Conservation (phyloP, 2,797 vertebrate species). For the Rhyacichthys aspro region DNA sequence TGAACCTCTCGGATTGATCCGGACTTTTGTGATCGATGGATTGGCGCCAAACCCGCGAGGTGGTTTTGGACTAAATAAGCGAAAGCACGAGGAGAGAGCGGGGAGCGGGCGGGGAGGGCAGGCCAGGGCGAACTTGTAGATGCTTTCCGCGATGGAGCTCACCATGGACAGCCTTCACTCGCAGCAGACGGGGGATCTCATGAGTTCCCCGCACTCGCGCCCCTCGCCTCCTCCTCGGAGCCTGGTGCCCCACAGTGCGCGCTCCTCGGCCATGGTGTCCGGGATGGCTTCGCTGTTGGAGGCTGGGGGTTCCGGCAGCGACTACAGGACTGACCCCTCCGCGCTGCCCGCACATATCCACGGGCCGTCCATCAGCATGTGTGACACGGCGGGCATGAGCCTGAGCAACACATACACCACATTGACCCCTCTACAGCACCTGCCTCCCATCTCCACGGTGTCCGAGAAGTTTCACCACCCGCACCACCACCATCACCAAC, state of each 20-base stretch:
- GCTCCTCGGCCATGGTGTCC: slow-evolving; percentile 89
- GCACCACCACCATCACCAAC: slow-evolving; percentile 85
- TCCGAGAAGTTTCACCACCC: slow-evolving; percentile 94
- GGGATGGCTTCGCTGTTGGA: slow-evolving; percentile 95
- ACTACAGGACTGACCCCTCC: slow-evolving; percentile 85
- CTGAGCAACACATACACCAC: slow-evolving; percentile 95
- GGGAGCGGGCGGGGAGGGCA: slow-evolving; percentile 69
- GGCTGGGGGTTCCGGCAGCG: slow-evolving; percentile 74
- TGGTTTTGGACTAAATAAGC: slow-evolving; percentile 71
- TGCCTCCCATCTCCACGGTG: slow-evolving; percentile 93
- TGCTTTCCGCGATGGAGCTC: slow-evolving; percentile 88
- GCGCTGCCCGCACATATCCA: slow-evolving; percentile 87
- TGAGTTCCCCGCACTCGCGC: slow-evolving; percentile 88
- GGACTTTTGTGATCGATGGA: slow-evolving; percentile 80
- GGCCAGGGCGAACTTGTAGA: slow-evolving; percentile 69
- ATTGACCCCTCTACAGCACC: slow-evolving; percentile 94
- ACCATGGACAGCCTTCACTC: slow-evolving; percentile 93
- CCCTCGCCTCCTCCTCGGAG: slow-evolving; percentile 86
- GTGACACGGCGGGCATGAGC: slow-evolving; percentile 90
- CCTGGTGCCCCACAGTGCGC: slow-evolving; percentile 83
- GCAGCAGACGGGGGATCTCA: slow-evolving; percentile 89
- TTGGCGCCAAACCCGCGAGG: slow-evolving; percentile 78
- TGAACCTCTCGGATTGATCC: slow-evolving; percentile 69
- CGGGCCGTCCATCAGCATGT: slow-evolving; percentile 93
- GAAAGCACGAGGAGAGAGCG: slow-evolving; percentile 62